These are phyloP conservation scores for Erethizon dorsatum DNA, from an alignment of 2,797 vertebrate genomes.

Conservation along the genomic window DNA sequence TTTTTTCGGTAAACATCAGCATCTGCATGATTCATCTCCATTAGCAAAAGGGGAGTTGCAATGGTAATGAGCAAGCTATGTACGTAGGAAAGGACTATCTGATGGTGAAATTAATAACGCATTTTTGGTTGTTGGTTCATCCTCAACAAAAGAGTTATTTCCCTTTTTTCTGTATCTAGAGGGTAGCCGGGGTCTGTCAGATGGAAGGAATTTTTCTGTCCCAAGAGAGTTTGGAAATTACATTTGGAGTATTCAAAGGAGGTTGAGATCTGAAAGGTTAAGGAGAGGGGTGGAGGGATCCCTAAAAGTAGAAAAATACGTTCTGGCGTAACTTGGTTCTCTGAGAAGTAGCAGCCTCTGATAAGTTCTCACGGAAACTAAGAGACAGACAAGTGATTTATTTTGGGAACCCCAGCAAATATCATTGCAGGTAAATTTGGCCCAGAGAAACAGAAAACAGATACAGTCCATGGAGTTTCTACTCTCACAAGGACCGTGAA, in stretches of 20 bases:
- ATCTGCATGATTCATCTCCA: not conserved
- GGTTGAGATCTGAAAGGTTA: not conserved
- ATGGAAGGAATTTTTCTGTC: slow-evolving; percentile 1
- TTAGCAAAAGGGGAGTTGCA: not conserved
- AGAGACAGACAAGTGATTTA: not conserved
- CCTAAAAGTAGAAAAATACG: not conserved
- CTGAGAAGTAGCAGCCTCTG: not conserved
- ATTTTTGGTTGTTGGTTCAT: not conserved
- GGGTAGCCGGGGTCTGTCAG: not conserved
- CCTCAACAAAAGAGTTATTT: not conserved
- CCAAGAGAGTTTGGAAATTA: not conserved
- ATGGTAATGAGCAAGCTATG: not conserved
- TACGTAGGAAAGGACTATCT: not conserved
- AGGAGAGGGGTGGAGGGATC: not conserved
- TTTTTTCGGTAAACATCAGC: not conserved
- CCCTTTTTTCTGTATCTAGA: not conserved
- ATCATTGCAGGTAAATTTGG: not conserved
- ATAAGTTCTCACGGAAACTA: not conserved
- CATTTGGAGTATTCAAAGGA: not conserved
- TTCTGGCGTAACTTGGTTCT: not conserved
- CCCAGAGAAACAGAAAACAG: not conserved
- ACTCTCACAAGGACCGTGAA: not conserved
- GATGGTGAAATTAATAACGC: not conserved
- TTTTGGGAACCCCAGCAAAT: not conserved
- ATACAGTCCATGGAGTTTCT: not conserved